Evolutionary conservation across 2,113 vertebrate genomes (phyloP), one percentile per base, ranked within the genome.

Genomic region (Phylloscopus whistleri): DNA sequence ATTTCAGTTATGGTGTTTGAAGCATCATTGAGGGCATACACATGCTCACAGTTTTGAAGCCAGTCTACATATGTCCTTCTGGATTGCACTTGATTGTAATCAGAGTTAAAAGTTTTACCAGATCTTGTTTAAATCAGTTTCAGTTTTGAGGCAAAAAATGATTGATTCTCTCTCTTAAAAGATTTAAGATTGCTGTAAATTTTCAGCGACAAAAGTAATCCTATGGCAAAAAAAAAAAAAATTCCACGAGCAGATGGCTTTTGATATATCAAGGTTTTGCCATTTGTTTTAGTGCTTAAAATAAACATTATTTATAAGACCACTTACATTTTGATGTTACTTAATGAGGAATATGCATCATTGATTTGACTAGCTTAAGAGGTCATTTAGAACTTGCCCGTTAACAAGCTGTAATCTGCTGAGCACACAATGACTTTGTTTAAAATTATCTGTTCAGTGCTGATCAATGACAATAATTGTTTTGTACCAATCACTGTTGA

Each of bases 391-490:
- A 99, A 99, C 98, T 99, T 97, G 95, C 98, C 97, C 46, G 97
- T 97, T 98, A 98, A 98, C 98, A 98, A 98, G 98, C 98, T 98
- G 97, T 98, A 98, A 98, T 98, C 98, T 98, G 98, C 98, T 98
- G 98, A 98, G 98, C 97, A 97, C 94, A 98, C 99, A 99, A 99
- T 99, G 99, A 99, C 99, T 99, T 99, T 99, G 98, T 99, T 99
- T 99, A 98, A 99, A 99, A 99, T 99, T 98, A 99, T 99, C 98
- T 98, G 98, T 99, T 99, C 98, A 98, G 97, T 98, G 97, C 98
- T 98, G 99, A 99, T 99, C 99, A 99, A 99, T 99, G 98, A 98
- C 98, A 99, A 99, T 99, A 99, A 98, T 99, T 98, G 98, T 99
- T 99, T 99, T 98, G 98, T 98, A 98, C 98, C 98, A 98, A 98